Evolutionary conservation across 2,888 invertebrate species (phyloP), one percentile per base, ranked within the genome.

Genomic region (Cephus rjabovi): DNA sequence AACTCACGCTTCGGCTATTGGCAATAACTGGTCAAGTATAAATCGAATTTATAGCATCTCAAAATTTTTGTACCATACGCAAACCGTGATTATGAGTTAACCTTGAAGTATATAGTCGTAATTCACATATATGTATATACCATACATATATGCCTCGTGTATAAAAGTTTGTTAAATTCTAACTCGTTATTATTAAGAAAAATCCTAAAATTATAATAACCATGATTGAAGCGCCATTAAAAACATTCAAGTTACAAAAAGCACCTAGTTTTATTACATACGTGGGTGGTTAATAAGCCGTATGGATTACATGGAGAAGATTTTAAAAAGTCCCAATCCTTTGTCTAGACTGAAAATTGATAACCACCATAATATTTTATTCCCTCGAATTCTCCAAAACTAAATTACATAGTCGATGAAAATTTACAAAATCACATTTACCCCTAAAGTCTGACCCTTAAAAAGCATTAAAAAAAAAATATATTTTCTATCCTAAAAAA

Each of bases 211-310:
- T 23, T 23, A 23, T 56, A 56, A 56, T 56, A 56, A 56, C 23
- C 23, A 15, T 9, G 23, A 56, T 56, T 23, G 23, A 56, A 56
- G 56, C 56, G 56, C 23, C 56, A 56, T 56, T 56, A 23, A 56
- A 23, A 9, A 56, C 9, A 56, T 23, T 6, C 23, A 23, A 56
- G 15, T 1, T 56, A 30, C 3, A 23, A 71, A 70, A 71, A 12
- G 2, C 12, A 12, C 70, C 23, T 9, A 11, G 23, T 23, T 74
- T 74, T 34, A 74, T 74, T 74, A n/a, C 74, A 23, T 30, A 35
- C 74, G 74, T 74, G 74, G 74, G 74, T 35, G 74, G 35, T 74
- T 35, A 74, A 74, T 74, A 34, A 74, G 35, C 35, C 35, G n/a
- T 34, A 34, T 74, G 74, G 35, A 74, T 74, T 35, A 35, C 74